These are phyloP conservation scores for Alviniconcha marisindica DNA, from an alignment of 1,140 invertebrate species.

Conservation along the genomic window DNA sequence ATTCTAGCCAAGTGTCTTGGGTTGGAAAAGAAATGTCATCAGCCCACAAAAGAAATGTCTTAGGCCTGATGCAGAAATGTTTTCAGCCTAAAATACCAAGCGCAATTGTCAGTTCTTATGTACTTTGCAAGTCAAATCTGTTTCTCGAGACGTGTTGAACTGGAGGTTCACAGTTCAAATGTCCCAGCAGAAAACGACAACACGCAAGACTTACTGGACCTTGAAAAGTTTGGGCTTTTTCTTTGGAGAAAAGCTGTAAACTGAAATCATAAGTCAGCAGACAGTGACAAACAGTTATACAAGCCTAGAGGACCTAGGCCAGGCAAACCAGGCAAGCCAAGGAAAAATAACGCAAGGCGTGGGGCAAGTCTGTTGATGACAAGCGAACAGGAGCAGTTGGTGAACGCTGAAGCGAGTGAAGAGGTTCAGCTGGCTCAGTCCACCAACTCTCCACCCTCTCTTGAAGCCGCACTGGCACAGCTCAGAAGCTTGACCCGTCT, in stretches of 20 bases:
- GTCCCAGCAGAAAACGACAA: slow-evolving; percentile 29
- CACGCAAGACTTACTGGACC: slow-evolving; percentile 30
- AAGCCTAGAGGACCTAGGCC: slow-evolving; percentile 26
- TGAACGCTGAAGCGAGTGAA: slow-evolving; percentile 20
- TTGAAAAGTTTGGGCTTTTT: background rate
- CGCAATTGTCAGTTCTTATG: background rate
- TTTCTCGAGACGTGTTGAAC: slow-evolving; percentile 36
- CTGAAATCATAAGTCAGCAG: slow-evolving; percentile 33
- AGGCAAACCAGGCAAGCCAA: slow-evolving; percentile 19
- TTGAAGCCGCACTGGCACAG: background rate
- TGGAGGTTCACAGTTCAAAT: slow-evolving; percentile 27
- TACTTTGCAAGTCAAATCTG: background rate
- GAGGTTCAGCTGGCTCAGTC: background rate
- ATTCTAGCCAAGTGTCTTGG: too few relatives aligned
- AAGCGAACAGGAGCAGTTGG: slow-evolving; percentile 30
- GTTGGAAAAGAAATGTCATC: too few relatives aligned
- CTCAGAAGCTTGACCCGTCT: background rate
- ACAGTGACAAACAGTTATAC: slow-evolving; percentile 32
- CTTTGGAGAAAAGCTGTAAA: slow-evolving; percentile 16
- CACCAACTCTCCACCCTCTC: slow-evolving; percentile 31
- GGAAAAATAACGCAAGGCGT: background rate
- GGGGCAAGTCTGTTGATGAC: slow-evolving; percentile 33
- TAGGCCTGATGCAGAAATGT: background rate
- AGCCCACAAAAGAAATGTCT: background rate
- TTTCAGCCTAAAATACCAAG: background rate